Evolutionary conservation across 2,113 vertebrate species (phyloP).

Genomic region (Clarias macrocephalus): DNA sequence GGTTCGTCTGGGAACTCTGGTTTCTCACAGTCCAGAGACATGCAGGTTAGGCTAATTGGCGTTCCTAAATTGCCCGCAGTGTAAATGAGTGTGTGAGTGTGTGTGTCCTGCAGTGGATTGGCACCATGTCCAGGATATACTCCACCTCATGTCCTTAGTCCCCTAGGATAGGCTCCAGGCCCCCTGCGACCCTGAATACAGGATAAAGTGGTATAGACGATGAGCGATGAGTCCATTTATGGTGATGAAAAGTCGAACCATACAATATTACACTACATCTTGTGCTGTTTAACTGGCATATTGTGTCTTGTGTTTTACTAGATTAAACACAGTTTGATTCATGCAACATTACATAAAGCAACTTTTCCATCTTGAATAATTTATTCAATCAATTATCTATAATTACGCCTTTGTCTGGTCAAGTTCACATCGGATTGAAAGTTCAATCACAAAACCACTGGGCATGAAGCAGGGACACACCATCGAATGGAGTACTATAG

Average conservation of each 20-base stretch:
- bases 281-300: neutral
- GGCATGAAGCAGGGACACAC: neutral
- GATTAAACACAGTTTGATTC: neutral
- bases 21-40: too few relatives aligned
- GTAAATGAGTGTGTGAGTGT: too few relatives aligned
- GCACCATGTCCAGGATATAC: too few relatives aligned
- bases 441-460: neutral
- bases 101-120: too few relatives aligned
- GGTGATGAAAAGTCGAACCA: neutral
- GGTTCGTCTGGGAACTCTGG: too few relatives aligned
- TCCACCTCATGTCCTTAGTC: too few relatives aligned
- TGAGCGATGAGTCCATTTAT: neutral
- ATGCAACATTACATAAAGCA: neutral
- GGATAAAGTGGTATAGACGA: too few relatives aligned
- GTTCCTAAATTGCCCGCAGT: too few relatives aligned
- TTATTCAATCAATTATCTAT: neutral
- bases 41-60: too few relatives aligned
- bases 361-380: neutral
- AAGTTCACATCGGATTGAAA: neutral
- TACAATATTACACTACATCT: neutral
- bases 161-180: too few relatives aligned
- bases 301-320: neutral
- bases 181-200: too few relatives aligned
- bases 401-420: neutral
- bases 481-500: neutral